Percentiles rank a stretch among this genome's conserved stretches.
phyloP scores from a whole-genome alignment of 2,797 vertebrate species.

The Rhinella marina region DNA sequence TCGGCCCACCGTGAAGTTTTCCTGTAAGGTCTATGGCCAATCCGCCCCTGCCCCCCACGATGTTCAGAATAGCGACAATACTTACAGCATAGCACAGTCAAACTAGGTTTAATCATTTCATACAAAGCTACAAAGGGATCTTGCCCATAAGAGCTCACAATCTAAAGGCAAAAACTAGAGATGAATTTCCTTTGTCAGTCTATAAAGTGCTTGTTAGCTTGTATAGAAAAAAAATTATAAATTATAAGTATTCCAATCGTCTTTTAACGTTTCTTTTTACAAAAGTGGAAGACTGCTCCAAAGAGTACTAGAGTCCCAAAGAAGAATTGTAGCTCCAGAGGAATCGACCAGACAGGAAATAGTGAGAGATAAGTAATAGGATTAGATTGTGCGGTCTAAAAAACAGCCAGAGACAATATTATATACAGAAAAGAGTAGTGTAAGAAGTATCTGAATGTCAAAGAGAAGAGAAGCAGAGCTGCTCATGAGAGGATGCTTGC shows the following conservation, averaged over 20 bases:
- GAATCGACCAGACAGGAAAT: neutral
- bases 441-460: neutral
- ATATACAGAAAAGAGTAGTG: neutral
- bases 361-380: conserved; percentile 2
- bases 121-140: neutral
- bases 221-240: neutral
- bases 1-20: too few relatives aligned
- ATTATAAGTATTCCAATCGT: too few relatives aligned
- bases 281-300: neutral
- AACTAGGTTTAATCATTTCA: neutral
- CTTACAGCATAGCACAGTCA: too few relatives aligned
- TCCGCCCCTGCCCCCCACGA: too few relatives aligned
- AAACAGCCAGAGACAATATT: neutral
- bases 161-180: neutral
- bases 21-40: too few relatives aligned
- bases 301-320: neutral
- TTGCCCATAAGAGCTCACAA: conserved; percentile 37
- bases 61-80: neutral
- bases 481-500: neutral
- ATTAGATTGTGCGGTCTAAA: neutral
- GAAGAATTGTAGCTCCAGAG: conserved; percentile 23
- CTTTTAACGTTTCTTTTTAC: neutral
- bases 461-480: neutral
- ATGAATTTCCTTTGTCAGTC: neutral
- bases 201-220: neutral